phyloP scores from a whole-genome alignment of 2,113 vertebrate species.

The Willisornis vidua region DNA sequence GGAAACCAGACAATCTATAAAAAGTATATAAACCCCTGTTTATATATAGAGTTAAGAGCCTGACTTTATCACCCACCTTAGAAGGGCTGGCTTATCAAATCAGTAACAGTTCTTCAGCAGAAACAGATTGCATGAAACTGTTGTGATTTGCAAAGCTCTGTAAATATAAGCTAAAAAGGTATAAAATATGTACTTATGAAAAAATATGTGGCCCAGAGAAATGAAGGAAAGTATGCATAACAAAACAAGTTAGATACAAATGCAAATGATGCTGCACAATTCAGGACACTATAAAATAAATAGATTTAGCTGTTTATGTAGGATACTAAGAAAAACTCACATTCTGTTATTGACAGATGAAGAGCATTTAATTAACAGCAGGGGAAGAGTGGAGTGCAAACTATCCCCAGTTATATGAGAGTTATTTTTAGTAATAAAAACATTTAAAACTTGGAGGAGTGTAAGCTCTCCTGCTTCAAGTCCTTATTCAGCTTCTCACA shows the following conservation, averaged over 20 bases:
- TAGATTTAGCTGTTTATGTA: not conserved
- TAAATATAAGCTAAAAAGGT: not conserved
- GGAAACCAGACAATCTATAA: not conserved
- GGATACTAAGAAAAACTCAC: not conserved
- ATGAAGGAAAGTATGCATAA: not conserved
- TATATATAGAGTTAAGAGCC: not conserved
- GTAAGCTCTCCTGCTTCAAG: not conserved
- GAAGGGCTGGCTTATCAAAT: not conserved
- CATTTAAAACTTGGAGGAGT: not conserved
- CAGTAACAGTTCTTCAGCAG: not conserved
- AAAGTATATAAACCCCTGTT: not conserved
- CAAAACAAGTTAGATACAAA: slow-evolving; percentile 4
- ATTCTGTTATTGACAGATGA: not conserved
- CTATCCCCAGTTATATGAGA: not conserved
- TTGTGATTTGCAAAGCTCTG: not conserved
- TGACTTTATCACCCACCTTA: not conserved
- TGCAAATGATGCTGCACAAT: not conserved
- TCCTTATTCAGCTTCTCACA: not conserved
- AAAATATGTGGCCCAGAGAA: not conserved
- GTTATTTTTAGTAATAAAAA: not conserved
- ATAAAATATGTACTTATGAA: not conserved
- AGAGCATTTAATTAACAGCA: slow-evolving; percentile 21
- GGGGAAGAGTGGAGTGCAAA: not conserved
- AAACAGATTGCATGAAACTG: not conserved
- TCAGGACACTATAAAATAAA: slow-evolving; percentile 13